Base-by-base conservation (phyloP, 2,888 invertebrate species). In the Luperina testacea region DNA sequence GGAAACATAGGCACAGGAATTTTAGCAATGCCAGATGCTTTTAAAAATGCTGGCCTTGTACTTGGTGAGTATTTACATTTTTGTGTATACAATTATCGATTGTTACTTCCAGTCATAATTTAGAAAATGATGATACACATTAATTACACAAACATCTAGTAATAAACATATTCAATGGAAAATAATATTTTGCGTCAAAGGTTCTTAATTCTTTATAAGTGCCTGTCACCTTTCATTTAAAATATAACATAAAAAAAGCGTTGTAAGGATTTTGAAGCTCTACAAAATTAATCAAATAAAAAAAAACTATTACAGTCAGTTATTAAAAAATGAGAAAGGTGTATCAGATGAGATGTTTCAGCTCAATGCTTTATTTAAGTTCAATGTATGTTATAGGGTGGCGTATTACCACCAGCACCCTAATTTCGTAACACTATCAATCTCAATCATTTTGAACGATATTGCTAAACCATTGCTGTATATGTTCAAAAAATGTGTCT, bases 21-120 rank as follows among this genome's bases (percentile, higher is more conserved):
- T 88, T 96, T 99, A 87, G 99, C 99, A 13, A 99, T 99, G 98
- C 99, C 99, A 8, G 98, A 99, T 95, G 99, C 99, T 27, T 98
- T 99, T 92, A 98, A 98, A 93, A 98, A 99, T 96, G 98, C 99
- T 77, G 99, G 99, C 20, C 97, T 99, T 78, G 97, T 98, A 91
- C 97, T 99, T 82, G 99, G 99, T 92, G 92, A 91, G 95, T 92
- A 78, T 68, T 77, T 85, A 77, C 74, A 71, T 70, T 72, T 76
- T 61, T 71, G n/a, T 72, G 67, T 82, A 42, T 73, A 73, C 57
- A 75, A 70, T 75, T 77, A 82, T 80, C 53, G 51, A 79, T 79
- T 72, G 72, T 75, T 38, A 71, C 13, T 7, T 45, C 59, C 64
- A 27, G 20, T 45, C 7, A 38, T 59, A 11, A 53, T 24, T 53